phyloP scores from a whole-genome alignment of 2,113 vertebrate species.

The Uria lomvia region DNA sequence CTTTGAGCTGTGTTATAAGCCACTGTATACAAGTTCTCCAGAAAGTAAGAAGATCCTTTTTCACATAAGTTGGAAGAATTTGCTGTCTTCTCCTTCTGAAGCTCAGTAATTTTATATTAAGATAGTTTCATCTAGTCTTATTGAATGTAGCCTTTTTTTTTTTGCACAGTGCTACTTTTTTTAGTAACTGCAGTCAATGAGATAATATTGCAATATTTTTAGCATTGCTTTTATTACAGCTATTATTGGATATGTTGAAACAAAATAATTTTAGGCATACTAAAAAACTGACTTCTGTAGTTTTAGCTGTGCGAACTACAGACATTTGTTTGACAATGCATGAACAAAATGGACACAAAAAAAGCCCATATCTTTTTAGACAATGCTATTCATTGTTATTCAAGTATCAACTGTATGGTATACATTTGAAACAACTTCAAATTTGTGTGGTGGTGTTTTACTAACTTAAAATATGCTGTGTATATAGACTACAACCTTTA shows the following conservation, averaged over 20 bases:
- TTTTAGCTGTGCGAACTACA: neutral
- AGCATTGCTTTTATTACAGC: neutral
- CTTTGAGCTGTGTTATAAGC: neutral
- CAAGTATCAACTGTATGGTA: neutral
- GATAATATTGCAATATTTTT: neutral
- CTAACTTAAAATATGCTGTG: neutral
- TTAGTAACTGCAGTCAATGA: neutral
- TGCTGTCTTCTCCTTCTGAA: neutral
- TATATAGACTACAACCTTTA: neutral
- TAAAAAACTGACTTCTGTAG: neutral
- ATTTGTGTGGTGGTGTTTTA: neutral
- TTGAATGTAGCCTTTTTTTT: neutral
- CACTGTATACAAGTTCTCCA: neutral
- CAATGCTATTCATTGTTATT: neutral
- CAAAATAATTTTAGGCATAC: neutral
- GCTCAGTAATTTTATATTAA: neutral
- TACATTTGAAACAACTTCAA: neutral
- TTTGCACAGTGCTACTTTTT: neutral
- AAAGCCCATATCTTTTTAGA: fast-evolving
- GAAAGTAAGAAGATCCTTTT: neutral
- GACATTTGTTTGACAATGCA: neutral
- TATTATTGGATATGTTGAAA: neutral
- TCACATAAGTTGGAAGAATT: neutral
- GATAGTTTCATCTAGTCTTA: neutral
- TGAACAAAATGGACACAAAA: neutral